These are phyloP conservation scores for Sus scrofa DNA, from an alignment of 2,113 vertebrate species.

Conservation along the genomic window DNA sequence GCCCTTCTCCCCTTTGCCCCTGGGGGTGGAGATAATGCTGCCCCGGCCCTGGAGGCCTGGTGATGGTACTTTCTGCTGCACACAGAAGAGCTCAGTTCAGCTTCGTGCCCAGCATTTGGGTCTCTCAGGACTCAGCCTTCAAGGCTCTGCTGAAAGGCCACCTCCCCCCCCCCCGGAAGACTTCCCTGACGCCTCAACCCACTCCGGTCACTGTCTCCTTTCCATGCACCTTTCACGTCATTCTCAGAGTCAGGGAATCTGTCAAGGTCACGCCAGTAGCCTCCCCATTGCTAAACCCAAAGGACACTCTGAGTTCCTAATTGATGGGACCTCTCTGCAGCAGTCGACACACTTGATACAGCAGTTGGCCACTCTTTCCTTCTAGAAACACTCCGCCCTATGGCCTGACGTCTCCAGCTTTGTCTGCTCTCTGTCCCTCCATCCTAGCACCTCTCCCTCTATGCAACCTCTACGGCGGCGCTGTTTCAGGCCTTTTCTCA, in stretches of 20 bases:
- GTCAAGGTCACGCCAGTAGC: background rate
- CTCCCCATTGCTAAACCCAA: background rate
- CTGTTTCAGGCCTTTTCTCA: background rate
- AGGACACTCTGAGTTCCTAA: background rate
- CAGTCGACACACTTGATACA: no score
- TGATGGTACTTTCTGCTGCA: background rate
- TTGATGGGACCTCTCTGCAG: fast-evolving
- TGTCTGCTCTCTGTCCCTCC: background rate
- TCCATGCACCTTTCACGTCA: background rate
- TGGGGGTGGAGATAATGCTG: background rate
- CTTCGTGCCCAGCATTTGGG: background rate
- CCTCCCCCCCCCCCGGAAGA: background rate
- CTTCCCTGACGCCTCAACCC: background rate
- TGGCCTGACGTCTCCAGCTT: background rate
- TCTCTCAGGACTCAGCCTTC: background rate
- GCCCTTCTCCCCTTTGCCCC: background rate
- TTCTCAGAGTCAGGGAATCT: background rate
- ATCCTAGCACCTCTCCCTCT: background rate
- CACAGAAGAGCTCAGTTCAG: background rate
- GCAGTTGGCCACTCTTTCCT: background rate
- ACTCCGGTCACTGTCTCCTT: background rate
- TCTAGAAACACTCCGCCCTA: background rate
- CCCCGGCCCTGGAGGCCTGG: no score
- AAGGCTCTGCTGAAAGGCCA: background rate
- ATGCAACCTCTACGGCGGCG: background rate